These are phyloP conservation scores for Psammodynastes pulverulentus DNA, from an alignment of 2,113 vertebrate genomes.

Conservation along the genomic window DNA sequence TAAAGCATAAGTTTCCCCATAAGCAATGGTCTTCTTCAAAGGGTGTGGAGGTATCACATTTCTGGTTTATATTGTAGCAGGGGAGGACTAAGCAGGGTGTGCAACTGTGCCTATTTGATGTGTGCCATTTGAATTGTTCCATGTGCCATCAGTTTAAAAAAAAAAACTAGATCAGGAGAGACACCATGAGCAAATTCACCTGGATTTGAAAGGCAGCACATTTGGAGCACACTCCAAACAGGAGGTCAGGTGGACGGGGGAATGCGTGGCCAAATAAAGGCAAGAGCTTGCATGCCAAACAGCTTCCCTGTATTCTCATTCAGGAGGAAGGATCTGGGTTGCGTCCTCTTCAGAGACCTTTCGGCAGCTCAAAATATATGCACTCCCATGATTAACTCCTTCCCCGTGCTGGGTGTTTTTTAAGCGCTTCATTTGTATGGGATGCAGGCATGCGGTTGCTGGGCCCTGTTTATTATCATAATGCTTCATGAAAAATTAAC, in stretches of 20 bases:
- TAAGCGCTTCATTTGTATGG: slow-evolving; percentile 48
- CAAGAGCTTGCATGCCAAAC: slow-evolving; percentile 20
- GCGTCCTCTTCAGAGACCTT: slow-evolving; percentile 24
- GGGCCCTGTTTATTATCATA: slow-evolving; percentile 11
- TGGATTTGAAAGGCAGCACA: slow-evolving; percentile 9
- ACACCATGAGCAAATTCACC: slow-evolving; percentile 2
- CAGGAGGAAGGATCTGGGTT: not conserved
- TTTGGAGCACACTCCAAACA: not conserved
- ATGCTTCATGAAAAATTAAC: slow-evolving; percentile 51
- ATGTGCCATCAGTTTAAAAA: not conserved
- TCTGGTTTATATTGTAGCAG: not conserved
- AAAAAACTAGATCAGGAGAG: slow-evolving; percentile 2
- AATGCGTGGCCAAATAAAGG: not conserved
- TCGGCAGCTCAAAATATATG: slow-evolving; percentile 24
- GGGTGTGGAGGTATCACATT: not conserved
- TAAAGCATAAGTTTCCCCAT: not conserved
- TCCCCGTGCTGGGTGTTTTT: not conserved
- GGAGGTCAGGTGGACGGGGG: slow-evolving; percentile 32
- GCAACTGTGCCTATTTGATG: not conserved
- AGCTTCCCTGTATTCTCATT: slow-evolving; percentile 29
- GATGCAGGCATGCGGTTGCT: not conserved
- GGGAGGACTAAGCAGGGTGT: not conserved
- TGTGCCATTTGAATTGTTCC: not conserved
- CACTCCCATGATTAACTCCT: slow-evolving; percentile 21
- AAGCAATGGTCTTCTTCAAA: not conserved